Evolutionary conservation across 1,140 invertebrate species (phyloP).

Genomic region (Drosophila navojoa): DNA sequence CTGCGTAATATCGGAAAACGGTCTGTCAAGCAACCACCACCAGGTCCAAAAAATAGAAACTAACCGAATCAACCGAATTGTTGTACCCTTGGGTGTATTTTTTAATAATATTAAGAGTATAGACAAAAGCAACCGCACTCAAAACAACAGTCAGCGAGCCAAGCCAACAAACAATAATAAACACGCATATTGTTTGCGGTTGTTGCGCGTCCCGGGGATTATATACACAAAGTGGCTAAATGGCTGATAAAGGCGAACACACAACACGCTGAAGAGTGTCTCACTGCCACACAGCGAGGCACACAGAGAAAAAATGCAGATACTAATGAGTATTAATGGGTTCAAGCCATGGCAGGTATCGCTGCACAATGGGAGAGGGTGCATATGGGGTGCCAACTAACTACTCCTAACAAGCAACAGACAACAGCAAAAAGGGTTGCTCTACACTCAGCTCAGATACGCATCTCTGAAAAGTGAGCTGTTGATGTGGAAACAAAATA

Average conservation of each 20-base stretch:
- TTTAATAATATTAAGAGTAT: slow-evolving; percentile 82
- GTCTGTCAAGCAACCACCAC: slow-evolving; percentile 54
- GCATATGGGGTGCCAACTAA: slow-evolving; percentile 41
- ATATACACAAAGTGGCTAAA: slow-evolving; percentile 74
- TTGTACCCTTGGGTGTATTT: slow-evolving; percentile 76
- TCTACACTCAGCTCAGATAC: slow-evolving; percentile 43
- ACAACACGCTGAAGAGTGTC: slow-evolving; percentile 50
- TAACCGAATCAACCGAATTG: slow-evolving; percentile 75
- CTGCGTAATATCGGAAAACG: slow-evolving; percentile 31
- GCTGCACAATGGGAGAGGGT: slow-evolving; percentile 19
- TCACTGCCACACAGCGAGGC: slow-evolving; percentile 13
- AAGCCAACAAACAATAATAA: slow-evolving; percentile 64
- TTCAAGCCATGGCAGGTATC: slow-evolving; percentile 49
- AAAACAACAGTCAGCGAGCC: slow-evolving; percentile 25
- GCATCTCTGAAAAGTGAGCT: slow-evolving; percentile 50
- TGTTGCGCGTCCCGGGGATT: slow-evolving; percentile 62
- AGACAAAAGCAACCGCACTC: slow-evolving; percentile 58
- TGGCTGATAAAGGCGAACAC: slow-evolving; percentile 77
- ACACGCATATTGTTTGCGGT: slow-evolving; percentile 77
- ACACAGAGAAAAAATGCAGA: slow-evolving; percentile 42
- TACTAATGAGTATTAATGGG: slow-evolving; percentile 81
- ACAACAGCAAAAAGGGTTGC: slow-evolving; percentile 63
- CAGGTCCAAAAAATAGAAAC: slow-evolving; percentile 22
- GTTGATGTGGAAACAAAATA: slow-evolving; percentile 30
- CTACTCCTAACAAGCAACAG: slow-evolving; percentile 32